These are phyloP conservation scores for Hipposideros armiger DNA, from an alignment of 2,113 vertebrate genomes.

Conservation along the genomic window DNA sequence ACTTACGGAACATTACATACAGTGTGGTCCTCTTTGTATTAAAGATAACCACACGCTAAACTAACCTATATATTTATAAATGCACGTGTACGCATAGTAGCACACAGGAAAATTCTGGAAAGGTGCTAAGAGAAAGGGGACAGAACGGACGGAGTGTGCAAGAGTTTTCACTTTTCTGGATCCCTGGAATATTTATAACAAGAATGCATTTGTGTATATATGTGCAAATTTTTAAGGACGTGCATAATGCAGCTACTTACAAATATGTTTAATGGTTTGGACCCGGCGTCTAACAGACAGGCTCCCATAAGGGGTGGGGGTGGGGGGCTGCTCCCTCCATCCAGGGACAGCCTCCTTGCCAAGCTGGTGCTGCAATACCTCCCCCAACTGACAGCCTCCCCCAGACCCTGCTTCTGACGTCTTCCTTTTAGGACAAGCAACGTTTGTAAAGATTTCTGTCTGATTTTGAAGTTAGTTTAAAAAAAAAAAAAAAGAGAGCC, in stretches of 20 bases:
- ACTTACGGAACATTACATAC: neutral
- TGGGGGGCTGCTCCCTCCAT: neutral
- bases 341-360: neutral
- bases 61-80: slow-evolving; percentile 24
- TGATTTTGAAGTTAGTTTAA: neutral
- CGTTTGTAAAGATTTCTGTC: neutral
- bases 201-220: neutral
- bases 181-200: slow-evolving; percentile 16
- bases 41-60: neutral
- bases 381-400: neutral
- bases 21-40: neutral
- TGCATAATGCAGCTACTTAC: neutral
- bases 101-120: neutral
- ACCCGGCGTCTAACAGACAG: neutral
- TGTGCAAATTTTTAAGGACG: neutral
- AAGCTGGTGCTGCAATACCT: neutral
- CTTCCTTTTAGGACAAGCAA: neutral
- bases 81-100: neutral
- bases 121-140: neutral
- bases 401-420: neutral
- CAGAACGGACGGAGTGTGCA: neutral
- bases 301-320: neutral
- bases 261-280: neutral
- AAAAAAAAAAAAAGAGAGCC: neutral
- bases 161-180: slow-evolving; percentile 26